Evolutionary conservation across 2,888 invertebrate genomes (phyloP), one percentile per base, ranked within the genome.

Genomic region (Helobdella robusta): DNA sequence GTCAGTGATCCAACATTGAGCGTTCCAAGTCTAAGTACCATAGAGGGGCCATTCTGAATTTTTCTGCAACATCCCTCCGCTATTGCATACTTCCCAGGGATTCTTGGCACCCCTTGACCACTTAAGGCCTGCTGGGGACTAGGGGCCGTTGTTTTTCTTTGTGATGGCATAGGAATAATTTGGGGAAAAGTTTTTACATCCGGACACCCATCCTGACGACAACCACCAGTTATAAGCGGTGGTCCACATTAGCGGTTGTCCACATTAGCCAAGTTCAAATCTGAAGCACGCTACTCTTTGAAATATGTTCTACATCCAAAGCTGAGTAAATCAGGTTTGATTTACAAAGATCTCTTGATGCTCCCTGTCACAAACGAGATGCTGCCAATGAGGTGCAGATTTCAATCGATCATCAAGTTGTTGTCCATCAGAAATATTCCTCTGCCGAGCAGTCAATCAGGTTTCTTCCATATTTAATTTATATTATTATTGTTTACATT

Each of bases 261-360:
- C 20, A 56, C 56, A 4, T 30, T 56, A n/a, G 20, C 32, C 28
- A n/a, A 20, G 18, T 20, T 56, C 11, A 6, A 28, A 8, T 56
- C 56, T n/a, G n/a, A 56, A 56, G 56, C 56, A n/a, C n/a, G n/a
- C 18, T 56, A 25, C 32, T 25, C 28, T 56, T 28, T 56, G 11
- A 56, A 56, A 30, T 56, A 30, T 28, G 30, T 30, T n/a, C 28
- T 56, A 32, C 56, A 56, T 8, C 56, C 56, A 56, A 56, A 3
- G 20, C 32, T 56, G 23, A 56, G 56, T 32, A 4, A 30, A 30
- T 56, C 56, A n/a, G 20, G 56, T 30, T 30, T 56, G 56, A 30
- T 25, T n/a, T 56, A 30, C 56, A 56, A 56, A 28, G 56, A 56
- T 18, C 32, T 56, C n/a, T n/a, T 28, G 32, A 56, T 56, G 56